Evolutionary conservation across 2,797 vertebrate species (phyloP).

Genomic region (Sebastes wilsoni): DNA sequence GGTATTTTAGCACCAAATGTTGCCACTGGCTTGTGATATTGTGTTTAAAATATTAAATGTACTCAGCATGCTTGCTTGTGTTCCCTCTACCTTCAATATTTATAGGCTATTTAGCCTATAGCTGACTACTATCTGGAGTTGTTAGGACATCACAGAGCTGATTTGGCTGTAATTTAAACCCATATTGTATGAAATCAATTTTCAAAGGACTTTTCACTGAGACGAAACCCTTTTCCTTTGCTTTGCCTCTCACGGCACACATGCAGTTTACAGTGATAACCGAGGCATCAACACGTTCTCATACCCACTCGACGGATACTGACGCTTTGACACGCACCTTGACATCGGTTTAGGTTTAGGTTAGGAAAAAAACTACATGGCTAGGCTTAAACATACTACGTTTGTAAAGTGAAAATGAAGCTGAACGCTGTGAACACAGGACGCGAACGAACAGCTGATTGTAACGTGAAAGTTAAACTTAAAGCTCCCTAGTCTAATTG

Average conservation of each 20-base stretch:
- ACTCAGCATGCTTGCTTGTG: not conserved
- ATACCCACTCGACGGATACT: too few species aligned
- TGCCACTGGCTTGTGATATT: not conserved
- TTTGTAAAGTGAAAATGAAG: too few species aligned
- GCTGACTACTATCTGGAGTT: not conserved
- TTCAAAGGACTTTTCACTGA: not conserved
- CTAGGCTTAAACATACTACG: too few species aligned
- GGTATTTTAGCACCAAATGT: slow-evolving; percentile 9
- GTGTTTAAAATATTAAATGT: not conserved
- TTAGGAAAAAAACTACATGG: too few species aligned
- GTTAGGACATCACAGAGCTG: not conserved
- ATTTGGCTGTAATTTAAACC: not conserved
- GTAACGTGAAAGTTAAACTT: too few species aligned
- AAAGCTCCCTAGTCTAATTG: too few species aligned
- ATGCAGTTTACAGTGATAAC: not conserved
- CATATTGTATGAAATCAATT: not conserved
- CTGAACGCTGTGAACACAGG: too few species aligned
- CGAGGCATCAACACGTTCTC: too few species aligned
- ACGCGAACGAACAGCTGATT: too few species aligned
- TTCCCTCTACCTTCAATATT: not conserved
- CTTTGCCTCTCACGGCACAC: not conserved
- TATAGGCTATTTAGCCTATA: not conserved
- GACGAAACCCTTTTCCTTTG: not conserved
- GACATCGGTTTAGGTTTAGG: too few species aligned
- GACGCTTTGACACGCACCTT: too few species aligned